Evolutionary conservation across 2,797 vertebrate species (phyloP).

Genomic region (Dicrostonyx torquatus): DNA sequence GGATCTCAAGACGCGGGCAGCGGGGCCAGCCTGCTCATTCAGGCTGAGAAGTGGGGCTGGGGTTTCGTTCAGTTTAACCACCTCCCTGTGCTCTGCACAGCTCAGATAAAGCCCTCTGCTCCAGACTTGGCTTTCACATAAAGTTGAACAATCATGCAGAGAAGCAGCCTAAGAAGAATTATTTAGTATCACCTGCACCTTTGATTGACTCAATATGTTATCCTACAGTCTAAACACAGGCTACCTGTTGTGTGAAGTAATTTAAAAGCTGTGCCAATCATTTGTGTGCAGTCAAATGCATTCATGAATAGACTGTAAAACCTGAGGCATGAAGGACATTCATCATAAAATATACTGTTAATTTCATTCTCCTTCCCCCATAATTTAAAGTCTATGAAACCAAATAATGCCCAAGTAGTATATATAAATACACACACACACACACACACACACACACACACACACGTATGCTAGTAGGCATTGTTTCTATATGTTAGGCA

Average conservation of each 20-base stretch:
- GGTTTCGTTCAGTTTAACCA: not conserved
- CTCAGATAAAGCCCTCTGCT: not conserved
- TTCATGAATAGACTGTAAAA: not conserved
- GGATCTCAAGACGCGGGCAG: not conserved
- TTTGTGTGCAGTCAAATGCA: not conserved
- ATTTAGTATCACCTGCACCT: not conserved
- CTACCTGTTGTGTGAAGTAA: not conserved
- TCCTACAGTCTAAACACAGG: conserved; percentile 1
- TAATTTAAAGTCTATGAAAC: not conserved
- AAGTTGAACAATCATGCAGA: not conserved
- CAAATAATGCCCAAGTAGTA: not conserved
- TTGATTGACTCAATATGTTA: not conserved
- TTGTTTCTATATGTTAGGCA: not conserved
- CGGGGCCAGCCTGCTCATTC: not conserved
- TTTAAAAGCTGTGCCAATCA: not conserved
- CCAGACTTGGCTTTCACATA: not conserved
- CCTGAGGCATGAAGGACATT: not conserved
- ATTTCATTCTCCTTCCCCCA: not conserved
- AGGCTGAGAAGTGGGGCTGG: not conserved
- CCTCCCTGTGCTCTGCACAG: not conserved
- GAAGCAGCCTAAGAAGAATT: not conserved
- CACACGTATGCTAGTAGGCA: not conserved
- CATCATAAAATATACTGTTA: not conserved
- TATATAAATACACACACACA: too few species aligned
- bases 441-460: too few species aligned